These are phyloP conservation scores for Cotesia vestalis DNA, from an alignment of 1,140 invertebrate genomes.

Conservation along the genomic window DNA sequence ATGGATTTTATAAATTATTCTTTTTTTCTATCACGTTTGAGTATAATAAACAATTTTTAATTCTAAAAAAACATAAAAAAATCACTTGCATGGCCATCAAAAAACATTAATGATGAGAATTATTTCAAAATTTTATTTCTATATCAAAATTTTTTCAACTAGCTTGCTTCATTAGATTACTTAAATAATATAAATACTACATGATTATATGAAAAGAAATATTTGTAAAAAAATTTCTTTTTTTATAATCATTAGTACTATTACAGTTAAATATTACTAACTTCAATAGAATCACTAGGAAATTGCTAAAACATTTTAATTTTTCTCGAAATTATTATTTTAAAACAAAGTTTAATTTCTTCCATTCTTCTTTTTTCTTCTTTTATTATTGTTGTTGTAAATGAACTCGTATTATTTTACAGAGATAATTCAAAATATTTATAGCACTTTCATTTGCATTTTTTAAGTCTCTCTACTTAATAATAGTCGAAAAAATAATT, in stretches of 20 bases:
- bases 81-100: not conserved
- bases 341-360: not conserved
- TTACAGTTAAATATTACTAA: slow-evolving; percentile 14
- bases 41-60: not conserved
- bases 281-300: slow-evolving; percentile 9
- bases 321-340: not conserved
- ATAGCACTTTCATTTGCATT: slow-evolving; percentile 19
- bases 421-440: slow-evolving; percentile 10
- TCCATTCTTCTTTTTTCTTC: not conserved
- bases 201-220: slow-evolving; percentile 8
- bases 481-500: slow-evolving; percentile 25
- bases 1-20: not conserved
- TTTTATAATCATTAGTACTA: slow-evolving; percentile 9
- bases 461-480: slow-evolving; percentile 9
- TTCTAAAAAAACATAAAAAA: not conserved
- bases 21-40: slow-evolving; percentile 3
- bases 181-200: not conserved
- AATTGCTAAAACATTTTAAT: slow-evolving; percentile 16
- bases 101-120: not conserved
- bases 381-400: not conserved
- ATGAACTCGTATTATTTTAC: not conserved
- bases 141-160: slow-evolving; percentile 4
- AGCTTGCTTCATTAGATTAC: not conserved
- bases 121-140: not conserved
- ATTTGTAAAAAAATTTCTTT: not conserved